These are phyloP conservation scores for Oenanthe oenanthe DNA, from an alignment of 2,113 vertebrate genomes.

Conservation along the genomic window DNA sequence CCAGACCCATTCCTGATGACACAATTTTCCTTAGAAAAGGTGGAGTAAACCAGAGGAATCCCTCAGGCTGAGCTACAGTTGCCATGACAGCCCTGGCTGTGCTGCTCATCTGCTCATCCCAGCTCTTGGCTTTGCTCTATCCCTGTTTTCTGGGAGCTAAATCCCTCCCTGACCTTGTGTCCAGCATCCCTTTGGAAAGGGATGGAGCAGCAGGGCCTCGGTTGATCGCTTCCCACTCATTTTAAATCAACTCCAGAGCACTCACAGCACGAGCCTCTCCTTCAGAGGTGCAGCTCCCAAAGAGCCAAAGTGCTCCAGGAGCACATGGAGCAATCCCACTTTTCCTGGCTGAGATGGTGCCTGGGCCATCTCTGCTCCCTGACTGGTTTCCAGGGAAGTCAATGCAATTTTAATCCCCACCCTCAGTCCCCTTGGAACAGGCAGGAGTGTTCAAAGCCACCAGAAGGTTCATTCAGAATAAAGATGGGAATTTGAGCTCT, in stretches of 20 bases:
- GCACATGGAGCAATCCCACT: not conserved
- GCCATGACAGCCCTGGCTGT: constrained; percentile 26
- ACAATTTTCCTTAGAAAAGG: not conserved
- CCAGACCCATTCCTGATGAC: not conserved
- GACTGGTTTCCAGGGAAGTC: not conserved
- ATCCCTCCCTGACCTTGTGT: not conserved
- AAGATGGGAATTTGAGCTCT: not conserved
- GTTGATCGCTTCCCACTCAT: not conserved
- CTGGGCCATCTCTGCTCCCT: not conserved
- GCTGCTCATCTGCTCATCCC: not conserved
- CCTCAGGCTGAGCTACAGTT: not conserved
- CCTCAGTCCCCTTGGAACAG: not conserved
- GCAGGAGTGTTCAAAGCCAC: not conserved
- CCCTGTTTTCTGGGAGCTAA: rapidly evolving
- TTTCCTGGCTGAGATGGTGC: not conserved
- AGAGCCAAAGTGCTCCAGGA: not conserved
- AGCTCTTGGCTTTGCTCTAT: not conserved
- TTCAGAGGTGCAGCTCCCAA: not conserved
- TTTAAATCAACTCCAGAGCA: not conserved
- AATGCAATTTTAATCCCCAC: constrained; percentile 23
- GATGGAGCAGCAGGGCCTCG: not conserved
- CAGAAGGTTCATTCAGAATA: constrained; percentile 5
- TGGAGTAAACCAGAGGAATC: not conserved
- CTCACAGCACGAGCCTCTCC: not conserved
- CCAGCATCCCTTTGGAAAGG: rapidly evolving